A percentile compares a stretch with the other conserved stretches of the same genome.
Conservation (phyloP, 92 coral and sea anemone genomes). For the Meandrina meandrites region DNA sequence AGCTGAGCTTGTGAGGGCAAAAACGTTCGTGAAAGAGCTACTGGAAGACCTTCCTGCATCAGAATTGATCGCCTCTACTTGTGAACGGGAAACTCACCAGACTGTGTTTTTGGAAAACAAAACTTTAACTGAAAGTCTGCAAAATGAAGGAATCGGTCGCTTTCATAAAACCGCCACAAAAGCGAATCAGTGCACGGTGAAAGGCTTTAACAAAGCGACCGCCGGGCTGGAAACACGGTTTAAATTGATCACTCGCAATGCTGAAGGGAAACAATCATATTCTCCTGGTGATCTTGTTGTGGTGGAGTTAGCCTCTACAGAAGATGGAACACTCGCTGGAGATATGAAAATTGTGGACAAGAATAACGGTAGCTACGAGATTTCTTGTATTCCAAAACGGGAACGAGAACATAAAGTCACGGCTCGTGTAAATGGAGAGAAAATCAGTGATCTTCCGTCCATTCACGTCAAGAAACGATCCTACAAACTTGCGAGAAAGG, state of each 20-base stretch:
- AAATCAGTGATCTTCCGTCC: background rate
- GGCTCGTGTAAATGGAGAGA: background rate
- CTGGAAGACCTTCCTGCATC: background rate
- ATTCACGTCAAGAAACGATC: background rate
- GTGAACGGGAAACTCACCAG: background rate
- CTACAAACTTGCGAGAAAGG: background rate
- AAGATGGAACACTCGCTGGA: background rate
- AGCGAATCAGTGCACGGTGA: background rate
- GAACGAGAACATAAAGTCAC: background rate
- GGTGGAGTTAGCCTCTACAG: background rate
- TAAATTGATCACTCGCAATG: background rate
- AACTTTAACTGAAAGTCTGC: background rate
- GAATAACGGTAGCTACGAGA: slow-evolving; percentile 11
- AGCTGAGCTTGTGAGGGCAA: background rate
- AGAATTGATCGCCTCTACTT: background rate
- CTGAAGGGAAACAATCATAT: background rate
- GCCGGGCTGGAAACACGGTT: slow-evolving; percentile 11
- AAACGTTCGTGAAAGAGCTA: background rate
- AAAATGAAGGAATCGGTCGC: background rate
- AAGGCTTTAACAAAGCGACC: background rate
- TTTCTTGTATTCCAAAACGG: slow-evolving; percentile 1
- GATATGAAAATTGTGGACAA: background rate
- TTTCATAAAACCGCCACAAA: background rate
- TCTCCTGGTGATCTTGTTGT: background rate
- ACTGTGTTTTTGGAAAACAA: background rate